phyloP scores from a whole-genome alignment of 2,888 invertebrate genomes.

The Oeneis ivallda region DNA sequence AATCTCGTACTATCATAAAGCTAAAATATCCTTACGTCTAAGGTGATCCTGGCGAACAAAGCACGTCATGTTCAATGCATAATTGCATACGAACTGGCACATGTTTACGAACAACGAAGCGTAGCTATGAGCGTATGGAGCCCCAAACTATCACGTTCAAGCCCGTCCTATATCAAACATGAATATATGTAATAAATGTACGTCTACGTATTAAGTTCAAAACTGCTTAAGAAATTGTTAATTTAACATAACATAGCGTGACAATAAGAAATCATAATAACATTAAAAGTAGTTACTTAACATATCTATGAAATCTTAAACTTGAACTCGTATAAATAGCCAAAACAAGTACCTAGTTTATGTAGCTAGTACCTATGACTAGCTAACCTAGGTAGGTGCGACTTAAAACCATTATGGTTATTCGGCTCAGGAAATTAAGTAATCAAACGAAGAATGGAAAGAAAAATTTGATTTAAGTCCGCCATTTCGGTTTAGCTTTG shows the following conservation, averaged over 20 bases:
- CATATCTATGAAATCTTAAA: background rate
- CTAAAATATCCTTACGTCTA: no score
- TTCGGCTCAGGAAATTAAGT: constrained; percentile 14
- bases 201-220: background rate
- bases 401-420: background rate
- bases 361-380: no score
- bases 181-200: no score
- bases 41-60: no score
- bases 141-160: no score
- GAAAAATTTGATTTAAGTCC: constrained; percentile 7
- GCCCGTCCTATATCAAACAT: no score
- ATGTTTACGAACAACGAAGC: no score
- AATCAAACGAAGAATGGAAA: constrained; percentile 18
- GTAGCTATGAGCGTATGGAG: no score
- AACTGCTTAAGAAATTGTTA: background rate
- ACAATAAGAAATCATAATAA: background rate
- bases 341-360: background rate
- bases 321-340: constrained; percentile 2
- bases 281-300: background rate
- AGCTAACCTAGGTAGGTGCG: background rate
- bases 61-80: no score
- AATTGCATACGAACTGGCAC: no score
- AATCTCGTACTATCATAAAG: no score
- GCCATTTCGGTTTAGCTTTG: constrained; percentile 16
- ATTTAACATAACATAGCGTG: background rate